Base-by-base conservation (phyloP, 1,140 invertebrate species). In the Drosophila sp. region DNA sequence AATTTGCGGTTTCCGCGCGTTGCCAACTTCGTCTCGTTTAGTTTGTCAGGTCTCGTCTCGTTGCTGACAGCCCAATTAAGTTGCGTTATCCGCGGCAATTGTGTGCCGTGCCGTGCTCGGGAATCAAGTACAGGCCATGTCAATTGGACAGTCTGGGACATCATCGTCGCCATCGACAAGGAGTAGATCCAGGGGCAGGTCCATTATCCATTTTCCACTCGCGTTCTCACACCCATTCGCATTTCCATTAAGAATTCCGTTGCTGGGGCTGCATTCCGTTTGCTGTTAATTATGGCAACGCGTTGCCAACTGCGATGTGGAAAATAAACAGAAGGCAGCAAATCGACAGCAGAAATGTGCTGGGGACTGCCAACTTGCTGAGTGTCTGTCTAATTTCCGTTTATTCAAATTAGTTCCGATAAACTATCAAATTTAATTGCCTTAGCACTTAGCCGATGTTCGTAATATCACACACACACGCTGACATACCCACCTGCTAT, bases 391-490 rank as follows among this genome's bases (percentile, higher is more conserved):
- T 65, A 89, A 89, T 86, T 82, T 89, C 83, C 79, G 72, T 89
- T 86, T 89, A 87, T 87, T 83, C 53, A 87, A 87, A 87, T 87
- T 75, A 77, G 54, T 27, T 29, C 48, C 72, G 83, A 83, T 87
- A 71, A 79, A 66, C 83, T 73, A 89, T 89, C 58, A 76, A 82
- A 87, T 89, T 63, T 73, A 89, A 87, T 89, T 89, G 83, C 72
- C 59, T 82, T 76, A 80, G 69, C 82, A 89, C 79, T 78, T 76
- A 76, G 51, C 45, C 56, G 25, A 82, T 66, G 51, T 40, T 29
- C 27, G 4, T 29, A 29, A 29, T 29, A 40, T 41, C 29, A 11
- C 58, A 56, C 27, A 73, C 46, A 63, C 18, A 40, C 46, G 27
- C 18, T 9, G 13, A 29, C 25, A 6, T 36, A 18, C 21, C 18